Conservation (phyloP, 1,140 invertebrate species). For the Ruditapes philippinarum region DNA sequence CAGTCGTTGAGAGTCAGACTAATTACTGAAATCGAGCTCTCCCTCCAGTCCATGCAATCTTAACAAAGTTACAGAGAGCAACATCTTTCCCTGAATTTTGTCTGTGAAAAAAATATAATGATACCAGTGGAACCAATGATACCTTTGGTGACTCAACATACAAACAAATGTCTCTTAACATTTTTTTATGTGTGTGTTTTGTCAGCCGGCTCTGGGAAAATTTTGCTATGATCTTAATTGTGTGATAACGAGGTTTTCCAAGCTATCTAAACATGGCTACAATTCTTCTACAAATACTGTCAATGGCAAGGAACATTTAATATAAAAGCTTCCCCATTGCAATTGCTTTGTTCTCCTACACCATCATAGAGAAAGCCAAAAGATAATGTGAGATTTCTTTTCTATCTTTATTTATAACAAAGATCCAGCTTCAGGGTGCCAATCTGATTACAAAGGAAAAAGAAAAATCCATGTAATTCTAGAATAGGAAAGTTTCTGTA, state of each 20-base stretch:
- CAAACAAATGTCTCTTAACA: constrained; percentile 22
- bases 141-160: not conserved
- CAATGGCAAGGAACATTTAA: constrained; percentile 14
- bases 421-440: not conserved
- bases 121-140: too few relatives aligned
- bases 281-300: not conserved
- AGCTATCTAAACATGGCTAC: constrained; percentile 2
- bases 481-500: too few relatives aligned
- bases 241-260: not conserved
- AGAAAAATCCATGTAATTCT: too few relatives aligned
- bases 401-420: not conserved
- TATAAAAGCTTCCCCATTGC: not conserved
- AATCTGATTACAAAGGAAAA: not conserved
- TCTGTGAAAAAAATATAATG: not conserved
- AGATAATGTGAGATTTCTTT: not conserved
- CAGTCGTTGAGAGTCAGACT: not conserved
- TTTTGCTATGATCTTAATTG: not conserved
- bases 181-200: not conserved
- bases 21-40: not conserved
- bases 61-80: not conserved
- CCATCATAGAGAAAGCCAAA: not conserved
- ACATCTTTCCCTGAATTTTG: not conserved
- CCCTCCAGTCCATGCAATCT: not conserved
- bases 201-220: constrained; percentile 14
- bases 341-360: not conserved